Evolutionary conservation across 2,797 vertebrate genomes (phyloP), one percentile per base, ranked within the genome.

Genomic region (Artibeus lituratus): DNA sequence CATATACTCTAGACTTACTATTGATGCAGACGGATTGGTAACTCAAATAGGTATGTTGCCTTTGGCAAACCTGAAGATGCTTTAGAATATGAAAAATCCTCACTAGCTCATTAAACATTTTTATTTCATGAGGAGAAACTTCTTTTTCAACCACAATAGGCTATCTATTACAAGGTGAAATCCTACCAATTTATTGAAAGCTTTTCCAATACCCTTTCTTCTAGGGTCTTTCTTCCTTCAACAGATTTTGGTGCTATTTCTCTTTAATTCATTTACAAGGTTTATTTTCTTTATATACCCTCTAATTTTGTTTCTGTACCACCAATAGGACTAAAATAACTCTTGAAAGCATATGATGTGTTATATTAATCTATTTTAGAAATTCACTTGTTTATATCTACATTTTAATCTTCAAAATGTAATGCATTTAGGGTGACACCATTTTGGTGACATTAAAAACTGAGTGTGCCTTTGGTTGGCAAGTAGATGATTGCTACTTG

Each of bases 371-470:
- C 24, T 11, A 26, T 78, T 89, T 83, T 70, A 77, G 14, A 85
- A 37, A 91, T 97, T 96, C 16, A 86, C 39, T 90, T 91, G 90
- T 84, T 90, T 12, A 85, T 44, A 78, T 88, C 3, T 53, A 16
- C 90, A 88, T 85, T 93, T 93, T 84, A 92, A 77, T 91, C 94
- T 98, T 98, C 85, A 96, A 94, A 72, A 94, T 96, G 47, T 94
- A 37, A 55, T 95, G 5, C 67, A 65, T 86, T n/a, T 92, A 89
- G 24, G 19, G 22, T 91, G 95, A 95, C 62, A 77, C 95, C 82
- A 93, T 59, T 77, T 94, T 78, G 65, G n/a, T 96, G 70, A 93
- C 39, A 78, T 95, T 96, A 78, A 84, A 73, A 69, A 97, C 87
- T 69, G 16, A 57, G 81, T 84, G 24, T 93, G 29, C 39, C 81